Base-by-base conservation (phyloP, 1,140 invertebrate genomes). In the Saccostrea echinata region DNA sequence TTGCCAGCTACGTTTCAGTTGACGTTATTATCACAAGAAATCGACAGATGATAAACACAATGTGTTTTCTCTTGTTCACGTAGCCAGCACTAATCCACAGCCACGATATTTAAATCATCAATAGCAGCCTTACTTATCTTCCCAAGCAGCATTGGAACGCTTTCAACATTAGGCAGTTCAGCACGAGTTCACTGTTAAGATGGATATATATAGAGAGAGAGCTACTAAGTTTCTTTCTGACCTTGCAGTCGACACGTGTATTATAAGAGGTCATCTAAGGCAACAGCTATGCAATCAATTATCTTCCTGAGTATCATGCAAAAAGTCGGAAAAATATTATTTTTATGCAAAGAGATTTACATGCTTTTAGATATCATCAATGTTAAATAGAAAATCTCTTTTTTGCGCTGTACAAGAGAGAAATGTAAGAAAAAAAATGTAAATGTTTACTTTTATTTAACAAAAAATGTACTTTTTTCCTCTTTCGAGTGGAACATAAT, bases 121-220 rank as follows among this genome's bases (percentile, higher is more conserved):
- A 71, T 33, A 27, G 68, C 13, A 30, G 24, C 27, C 27, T 71
- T 71, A 71, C 68, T 71, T 71, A 71, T 71, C 68, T 71, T 33
- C 27, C 27, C 1, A 11, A 71, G 68, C 68, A 27, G 24, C 3
- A 27, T 71, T 71, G 68, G 68, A 71, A 71, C 68, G 68, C 11
- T 6, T 71, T 71, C 68, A 71, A 71, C 68, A 33, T 71, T 71
- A 13, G 30, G 68, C 68, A 33, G 68, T 71, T 71, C 68, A 71
- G 24, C 27, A 30, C 27, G 24, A 71, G 68, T 71, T 71, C 68
- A 71, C 24, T 30, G 68, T 8, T 27, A 30, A 16, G 68, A 30
- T n/a, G n/a, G n/a, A n/a, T n/a, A n/a, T 3, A 6, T 6, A 71
- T 13, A 33, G 68, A 24, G 57, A n/a, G 57, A 61, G 18, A 16